Evolutionary conservation across 2,113 vertebrate genomes (phyloP).

Genomic region (Ifrita kowaldi): DNA sequence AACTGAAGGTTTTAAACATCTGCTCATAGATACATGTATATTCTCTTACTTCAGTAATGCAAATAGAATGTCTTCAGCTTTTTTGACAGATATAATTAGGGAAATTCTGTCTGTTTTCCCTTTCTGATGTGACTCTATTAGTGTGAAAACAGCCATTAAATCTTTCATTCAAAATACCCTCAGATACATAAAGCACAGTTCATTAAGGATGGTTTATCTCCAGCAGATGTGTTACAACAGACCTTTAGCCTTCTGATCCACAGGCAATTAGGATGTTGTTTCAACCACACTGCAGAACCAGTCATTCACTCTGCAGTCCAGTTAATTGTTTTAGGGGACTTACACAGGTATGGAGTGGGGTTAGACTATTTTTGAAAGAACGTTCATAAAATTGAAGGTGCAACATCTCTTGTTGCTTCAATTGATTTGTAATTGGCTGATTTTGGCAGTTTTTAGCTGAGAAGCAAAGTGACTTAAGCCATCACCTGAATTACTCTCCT

Average conservation of each 20-base stretch:
- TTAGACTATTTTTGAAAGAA: not conserved
- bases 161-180: not conserved
- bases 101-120: not conserved
- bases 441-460: not conserved
- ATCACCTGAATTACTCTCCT: not conserved
- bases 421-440: not conserved
- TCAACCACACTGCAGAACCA: not conserved
- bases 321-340: not conserved
- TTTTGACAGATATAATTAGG: not conserved
- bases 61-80: conserved; percentile 2
- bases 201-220: not conserved
- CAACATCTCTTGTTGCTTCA: not conserved
- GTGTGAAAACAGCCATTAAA: conserved; percentile 20
- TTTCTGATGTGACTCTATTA: not conserved
- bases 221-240: not conserved
- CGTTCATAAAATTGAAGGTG: not conserved
- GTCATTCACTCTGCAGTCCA: not conserved
- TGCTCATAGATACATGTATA: not conserved
- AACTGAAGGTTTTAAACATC: conserved; percentile 55
- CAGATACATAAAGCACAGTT: not conserved
- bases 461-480: not conserved
- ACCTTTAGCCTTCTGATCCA: not conserved
- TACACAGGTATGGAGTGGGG: fast-evolving
- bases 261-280: not conserved
- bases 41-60: not conserved